Conservation (phyloP, 2,113 vertebrate species). For the Numenius arquata region DNA sequence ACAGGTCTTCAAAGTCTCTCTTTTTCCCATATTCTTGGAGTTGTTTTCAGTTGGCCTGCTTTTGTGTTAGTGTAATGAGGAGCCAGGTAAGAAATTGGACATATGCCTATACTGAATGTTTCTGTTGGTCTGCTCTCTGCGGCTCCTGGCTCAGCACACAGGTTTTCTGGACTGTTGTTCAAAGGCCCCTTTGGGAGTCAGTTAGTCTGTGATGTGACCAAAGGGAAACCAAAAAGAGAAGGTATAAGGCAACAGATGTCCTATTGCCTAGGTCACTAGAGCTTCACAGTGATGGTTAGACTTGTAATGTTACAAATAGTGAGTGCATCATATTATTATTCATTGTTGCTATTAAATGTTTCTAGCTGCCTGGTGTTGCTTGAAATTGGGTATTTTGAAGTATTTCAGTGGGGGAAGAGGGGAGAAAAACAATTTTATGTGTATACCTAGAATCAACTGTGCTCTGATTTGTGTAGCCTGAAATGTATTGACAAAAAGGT, state of each 20-base stretch:
- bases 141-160: background rate
- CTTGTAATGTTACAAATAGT: background rate
- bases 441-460: background rate
- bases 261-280: background rate
- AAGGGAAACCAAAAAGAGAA: background rate
- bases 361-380: background rate
- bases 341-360: background rate
- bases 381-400: background rate
- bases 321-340: background rate
- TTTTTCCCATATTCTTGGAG: background rate
- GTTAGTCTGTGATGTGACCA: background rate
- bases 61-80: background rate
- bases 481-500: background rate
- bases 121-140: background rate
- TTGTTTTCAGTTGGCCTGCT: background rate
- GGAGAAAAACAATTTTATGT: background rate
- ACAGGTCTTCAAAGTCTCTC: fast-evolving
- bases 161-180: background rate
- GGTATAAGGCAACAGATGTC: too few species aligned
- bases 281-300: background rate
- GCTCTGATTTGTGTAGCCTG: background rate
- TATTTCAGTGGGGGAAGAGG: background rate
- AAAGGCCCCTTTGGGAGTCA: background rate
- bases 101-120: background rate
- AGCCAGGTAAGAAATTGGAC: fast-evolving